These are phyloP conservation scores for Hypocryptadius cinnamomeus DNA, from an alignment of 2,113 vertebrate genomes.

Conservation along the genomic window DNA sequence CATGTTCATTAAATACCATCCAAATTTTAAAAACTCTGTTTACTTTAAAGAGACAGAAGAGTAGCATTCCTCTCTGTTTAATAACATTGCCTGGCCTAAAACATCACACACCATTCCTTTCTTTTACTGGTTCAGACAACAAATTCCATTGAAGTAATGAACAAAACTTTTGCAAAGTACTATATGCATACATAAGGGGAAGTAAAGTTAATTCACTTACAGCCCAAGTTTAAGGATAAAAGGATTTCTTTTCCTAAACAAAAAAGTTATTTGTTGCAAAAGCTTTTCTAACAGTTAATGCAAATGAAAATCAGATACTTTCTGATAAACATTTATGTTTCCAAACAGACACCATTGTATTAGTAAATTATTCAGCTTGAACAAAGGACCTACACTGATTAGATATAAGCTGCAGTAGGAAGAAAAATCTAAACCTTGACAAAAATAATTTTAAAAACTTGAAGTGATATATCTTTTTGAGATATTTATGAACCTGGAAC, in stretches of 20 bases:
- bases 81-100: not conserved
- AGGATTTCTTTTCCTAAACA: not conserved
- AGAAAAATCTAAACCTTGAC: not conserved
- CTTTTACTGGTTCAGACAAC: not conserved
- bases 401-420: not conserved
- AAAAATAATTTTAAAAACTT: not conserved
- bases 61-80: not conserved
- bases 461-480: not conserved
- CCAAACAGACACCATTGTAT: not conserved
- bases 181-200: fast-evolving
- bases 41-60: not conserved
- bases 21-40: not conserved
- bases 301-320: not conserved
- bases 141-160: not conserved
- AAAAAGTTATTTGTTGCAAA: not conserved
- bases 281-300: not conserved
- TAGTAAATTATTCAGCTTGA: not conserved
- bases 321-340: not conserved
- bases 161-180: not conserved
- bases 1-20: not conserved
- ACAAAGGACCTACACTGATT: not conserved
- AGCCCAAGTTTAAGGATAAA: not conserved
- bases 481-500: not conserved
- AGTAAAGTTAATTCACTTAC: not conserved
- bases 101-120: not conserved